phyloP scores from a whole-genome alignment of 1,140 invertebrate species.

The Drosophila kurseongensis region DNA sequence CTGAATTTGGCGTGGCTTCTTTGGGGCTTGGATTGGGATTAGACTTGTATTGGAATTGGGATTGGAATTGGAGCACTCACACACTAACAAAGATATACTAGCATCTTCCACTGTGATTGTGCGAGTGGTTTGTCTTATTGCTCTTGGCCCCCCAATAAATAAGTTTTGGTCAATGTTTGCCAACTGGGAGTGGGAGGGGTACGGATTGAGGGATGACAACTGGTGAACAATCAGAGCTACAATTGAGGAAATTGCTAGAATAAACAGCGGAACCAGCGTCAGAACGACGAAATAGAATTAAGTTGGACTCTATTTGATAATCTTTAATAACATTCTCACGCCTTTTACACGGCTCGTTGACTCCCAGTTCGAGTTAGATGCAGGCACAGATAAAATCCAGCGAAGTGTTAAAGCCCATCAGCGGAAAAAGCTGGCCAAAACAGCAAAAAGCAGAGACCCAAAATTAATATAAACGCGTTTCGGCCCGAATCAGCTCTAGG shows the following conservation, averaged over 20 bases:
- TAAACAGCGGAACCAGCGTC: slow-evolving; percentile 41
- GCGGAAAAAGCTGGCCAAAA: slow-evolving; percentile 39
- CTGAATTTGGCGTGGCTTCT: slow-evolving; percentile 10
- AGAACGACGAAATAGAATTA: slow-evolving; percentile 19
- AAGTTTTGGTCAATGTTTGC: slow-evolving; percentile 59
- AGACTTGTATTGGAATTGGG: slow-evolving; percentile 17
- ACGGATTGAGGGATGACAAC: slow-evolving; percentile 55
- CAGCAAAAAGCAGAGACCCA: slow-evolving; percentile 1
- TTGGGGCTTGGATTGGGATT: slow-evolving; percentile 11
- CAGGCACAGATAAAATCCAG: slow-evolving; percentile 54
- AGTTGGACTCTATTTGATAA: slow-evolving; percentile 57
- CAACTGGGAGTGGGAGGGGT: slow-evolving; percentile 44
- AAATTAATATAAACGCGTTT: slow-evolving; percentile 46
- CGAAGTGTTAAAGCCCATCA: slow-evolving; percentile 55
- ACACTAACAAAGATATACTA: slow-evolving; percentile 20
- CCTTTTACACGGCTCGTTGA: slow-evolving; percentile 78
- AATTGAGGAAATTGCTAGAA: slow-evolving; percentile 77
- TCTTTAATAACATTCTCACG: slow-evolving; percentile 77
- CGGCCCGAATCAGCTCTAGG: slow-evolving; percentile 50
- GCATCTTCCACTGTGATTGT: slow-evolving; percentile 21
- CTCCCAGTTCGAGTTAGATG: slow-evolving; percentile 38
- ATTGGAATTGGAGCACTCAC: slow-evolving; percentile 59
- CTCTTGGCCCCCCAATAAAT: slow-evolving; percentile 45
- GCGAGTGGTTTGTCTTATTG: slow-evolving; percentile 18
- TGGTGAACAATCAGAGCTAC: slow-evolving; percentile 67